Evolutionary conservation across 2,797 vertebrate genomes (phyloP), one percentile per base, ranked within the genome.

Genomic region (Erpetoichthys calabaricus): DNA sequence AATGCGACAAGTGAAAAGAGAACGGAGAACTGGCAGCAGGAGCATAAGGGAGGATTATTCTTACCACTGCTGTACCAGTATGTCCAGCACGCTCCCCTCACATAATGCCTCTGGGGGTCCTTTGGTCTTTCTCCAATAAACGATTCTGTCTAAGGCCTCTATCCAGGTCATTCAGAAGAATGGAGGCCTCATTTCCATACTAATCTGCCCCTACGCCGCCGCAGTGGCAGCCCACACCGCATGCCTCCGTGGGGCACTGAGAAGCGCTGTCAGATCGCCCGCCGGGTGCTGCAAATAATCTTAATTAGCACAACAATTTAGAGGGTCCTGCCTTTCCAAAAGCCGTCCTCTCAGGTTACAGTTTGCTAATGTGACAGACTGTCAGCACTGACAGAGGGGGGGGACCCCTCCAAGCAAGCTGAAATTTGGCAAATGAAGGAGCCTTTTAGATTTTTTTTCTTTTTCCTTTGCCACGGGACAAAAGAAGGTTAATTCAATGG

Each of bases 261-360:
- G 81, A 83, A 81, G 83, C 82, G 84, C 82, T 84, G 80, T 86
- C 80, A 77, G 78, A 79, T 73, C 70, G 79, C 70, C 81, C 82
- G 80, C 72, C 75, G 79, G 80, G 76, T 77, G 81, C 80, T 76
- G 72, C 80, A 79, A 85, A 86, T 86, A 85, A 85, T 88, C 86
- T 86, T 86, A 83, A 86, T 88, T 86, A 85, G 83, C 83, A 86
- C 85, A 86, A 86, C 83, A 86, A 86, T 86, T 66, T 73, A 60
- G 67, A 74, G 75, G 76, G 67, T 72, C 76, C 70, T 65, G 70
- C 66, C 65, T 71, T 64, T 73, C 71, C 69, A 72, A 72, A 78
- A 67, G 61, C 67, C 70, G 64, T 64, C 67, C 69, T 73, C 79
- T 83, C 78, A 70, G 80, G 81, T 88, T 88, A 82, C 84, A 72